Evolutionary conservation across 2,113 vertebrate species (phyloP).

Genomic region (Eleginops maclovinus): DNA sequence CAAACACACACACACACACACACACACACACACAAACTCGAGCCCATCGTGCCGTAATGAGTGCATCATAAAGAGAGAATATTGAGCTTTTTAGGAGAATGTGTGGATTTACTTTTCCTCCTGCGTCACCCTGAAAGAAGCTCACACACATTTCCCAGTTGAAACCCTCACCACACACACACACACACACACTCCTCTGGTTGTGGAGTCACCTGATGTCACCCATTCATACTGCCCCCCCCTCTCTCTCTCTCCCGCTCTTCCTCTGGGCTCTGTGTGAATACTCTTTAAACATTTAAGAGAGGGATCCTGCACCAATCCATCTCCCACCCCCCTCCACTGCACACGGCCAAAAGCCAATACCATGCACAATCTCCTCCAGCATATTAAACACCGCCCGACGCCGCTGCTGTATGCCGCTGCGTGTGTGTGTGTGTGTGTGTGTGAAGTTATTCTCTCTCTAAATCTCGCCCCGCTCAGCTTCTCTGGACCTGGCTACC

Average conservation of each 20-base stretch:
- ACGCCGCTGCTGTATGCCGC: conserved; percentile 1
- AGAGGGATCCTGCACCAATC: conserved; percentile 78
- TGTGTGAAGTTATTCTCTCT: conserved; percentile 1
- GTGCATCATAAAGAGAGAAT: background rate
- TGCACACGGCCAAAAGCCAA: conserved; percentile 60
- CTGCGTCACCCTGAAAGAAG: conserved; percentile 25
- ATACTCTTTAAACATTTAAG: conserved; percentile 83
- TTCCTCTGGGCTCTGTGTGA: conserved; percentile 45
- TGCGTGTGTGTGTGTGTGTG: background rate
- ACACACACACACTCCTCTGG: conserved; percentile 12
- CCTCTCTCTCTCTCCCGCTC: conserved; percentile 3
- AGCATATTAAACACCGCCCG: conserved; percentile 66
- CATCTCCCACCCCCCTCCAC: conserved; percentile 62
- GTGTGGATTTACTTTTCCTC: conserved; percentile 49
- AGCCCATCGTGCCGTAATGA: background rate
- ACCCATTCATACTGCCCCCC: conserved; percentile 68
- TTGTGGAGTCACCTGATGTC: conserved; percentile 67
- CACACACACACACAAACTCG: background rate
- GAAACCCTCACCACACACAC: conserved; percentile 9
- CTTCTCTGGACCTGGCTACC: conserved; percentile 2
- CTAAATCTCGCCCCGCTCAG: background rate
- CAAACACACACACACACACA: conserved; percentile 1
- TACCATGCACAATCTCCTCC: conserved; percentile 60
- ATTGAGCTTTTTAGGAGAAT: conserved; percentile 8
- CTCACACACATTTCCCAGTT: background rate